These are phyloP conservation scores for Diphyllodes magnificus DNA, from an alignment of 2,113 vertebrate species.

Conservation along the genomic window DNA sequence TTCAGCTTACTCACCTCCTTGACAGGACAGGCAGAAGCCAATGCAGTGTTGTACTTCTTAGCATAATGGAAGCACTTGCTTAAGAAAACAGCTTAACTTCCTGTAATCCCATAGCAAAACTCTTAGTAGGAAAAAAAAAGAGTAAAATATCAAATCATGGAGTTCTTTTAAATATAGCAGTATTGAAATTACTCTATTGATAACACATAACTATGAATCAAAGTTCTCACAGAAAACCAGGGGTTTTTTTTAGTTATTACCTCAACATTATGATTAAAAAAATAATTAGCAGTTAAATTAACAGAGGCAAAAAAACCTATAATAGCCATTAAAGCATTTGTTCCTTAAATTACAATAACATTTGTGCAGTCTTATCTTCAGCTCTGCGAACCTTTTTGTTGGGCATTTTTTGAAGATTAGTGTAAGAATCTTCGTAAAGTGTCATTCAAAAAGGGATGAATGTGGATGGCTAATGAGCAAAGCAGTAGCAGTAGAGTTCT, in stretches of 20 bases:
- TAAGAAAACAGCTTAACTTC: background rate
- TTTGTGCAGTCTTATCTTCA: background rate
- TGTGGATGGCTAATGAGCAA: background rate
- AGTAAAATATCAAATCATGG: background rate
- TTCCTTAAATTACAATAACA: background rate
- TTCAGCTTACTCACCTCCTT: background rate
- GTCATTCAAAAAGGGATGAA: background rate
- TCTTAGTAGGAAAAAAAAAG: fast-evolving
- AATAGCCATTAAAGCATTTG: background rate
- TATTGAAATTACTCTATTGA: background rate
- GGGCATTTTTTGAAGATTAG: background rate
- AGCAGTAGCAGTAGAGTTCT: background rate
- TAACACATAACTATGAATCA: background rate
- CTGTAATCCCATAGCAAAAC: background rate
- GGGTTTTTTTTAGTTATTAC: background rate
- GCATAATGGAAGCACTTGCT: background rate
- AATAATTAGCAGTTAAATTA: background rate
- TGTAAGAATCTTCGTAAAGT: background rate
- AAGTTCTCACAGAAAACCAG: background rate
- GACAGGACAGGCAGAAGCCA: background rate
- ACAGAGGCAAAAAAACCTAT: background rate
- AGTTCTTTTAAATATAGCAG: background rate
- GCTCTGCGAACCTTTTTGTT: background rate
- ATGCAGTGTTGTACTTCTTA: background rate
- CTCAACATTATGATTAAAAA: background rate